phyloP scores from a whole-genome alignment of 2,113 vertebrate genomes.

The Hippocampus mohnikei region DNA sequence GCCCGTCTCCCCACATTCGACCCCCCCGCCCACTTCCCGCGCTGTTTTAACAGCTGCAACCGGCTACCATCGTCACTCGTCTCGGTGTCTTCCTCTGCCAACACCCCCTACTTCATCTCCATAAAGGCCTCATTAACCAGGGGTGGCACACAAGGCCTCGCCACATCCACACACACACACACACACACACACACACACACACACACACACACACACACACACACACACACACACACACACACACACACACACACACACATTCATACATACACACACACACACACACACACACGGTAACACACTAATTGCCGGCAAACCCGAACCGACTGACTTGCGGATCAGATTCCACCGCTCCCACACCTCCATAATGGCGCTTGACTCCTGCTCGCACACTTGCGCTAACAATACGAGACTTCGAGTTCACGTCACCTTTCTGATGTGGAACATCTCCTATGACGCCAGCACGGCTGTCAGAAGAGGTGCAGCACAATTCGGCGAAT shows the following conservation, averaged over 20 bases:
- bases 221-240: constrained; percentile 23
- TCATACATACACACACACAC: constrained; percentile 12
- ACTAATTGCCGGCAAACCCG: constrained; percentile 58
- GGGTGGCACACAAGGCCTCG: constrained; percentile 63
- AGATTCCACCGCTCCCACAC: constrained; percentile 22
- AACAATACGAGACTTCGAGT: neutral
- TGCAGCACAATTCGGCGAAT: too few relatives aligned
- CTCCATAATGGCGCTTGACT: constrained; percentile 19
- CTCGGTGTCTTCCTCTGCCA: constrained; percentile 69
- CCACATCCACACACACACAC: constrained; percentile 27
- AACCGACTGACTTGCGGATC: constrained; percentile 22
- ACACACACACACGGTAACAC: constrained; percentile 17
- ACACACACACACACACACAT: constrained; percentile 28
- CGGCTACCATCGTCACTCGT: constrained; percentile 40
- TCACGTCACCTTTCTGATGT: constrained; percentile 5
- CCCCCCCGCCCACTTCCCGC: constrained; percentile 7
- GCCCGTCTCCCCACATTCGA: constrained; percentile 58
- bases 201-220: constrained; percentile 23
- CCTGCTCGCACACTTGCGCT: constrained; percentile 5
- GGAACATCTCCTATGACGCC: constrained; percentile 4
- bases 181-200: constrained; percentile 14
- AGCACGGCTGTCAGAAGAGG: neutral
- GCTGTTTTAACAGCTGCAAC: constrained; percentile 33
- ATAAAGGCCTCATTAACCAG: constrained; percentile 77
- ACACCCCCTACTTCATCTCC: constrained; percentile 71